These are phyloP conservation scores for Eurystomus glaucurus DNA, from an alignment of 2,797 vertebrate species.

Conservation along the genomic window DNA sequence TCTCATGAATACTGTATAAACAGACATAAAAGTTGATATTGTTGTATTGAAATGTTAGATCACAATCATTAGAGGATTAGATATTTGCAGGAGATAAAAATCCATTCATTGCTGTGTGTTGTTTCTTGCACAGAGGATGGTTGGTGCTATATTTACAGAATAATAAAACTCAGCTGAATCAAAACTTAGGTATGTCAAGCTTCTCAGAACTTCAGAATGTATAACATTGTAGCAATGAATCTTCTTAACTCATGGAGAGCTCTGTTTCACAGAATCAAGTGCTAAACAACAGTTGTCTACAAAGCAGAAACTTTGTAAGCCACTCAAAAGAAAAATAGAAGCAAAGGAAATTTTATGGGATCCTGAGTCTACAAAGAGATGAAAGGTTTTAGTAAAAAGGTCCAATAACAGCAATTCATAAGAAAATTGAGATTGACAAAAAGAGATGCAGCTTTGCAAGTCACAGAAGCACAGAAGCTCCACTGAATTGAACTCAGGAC, in stretches of 20 bases:
- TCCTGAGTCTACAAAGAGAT: neutral
- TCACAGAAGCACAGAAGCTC: neutral
- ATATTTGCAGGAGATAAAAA: slow-evolving; percentile 2
- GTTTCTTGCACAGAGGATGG: neutral
- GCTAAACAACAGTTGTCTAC: neutral
- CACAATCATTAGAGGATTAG: slow-evolving; percentile 12
- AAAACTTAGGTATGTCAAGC: neutral
- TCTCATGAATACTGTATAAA: neutral
- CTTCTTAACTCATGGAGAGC: neutral
- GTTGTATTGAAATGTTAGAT: slow-evolving; percentile 25
- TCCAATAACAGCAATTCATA: neutral
- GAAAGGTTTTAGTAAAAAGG: neutral
- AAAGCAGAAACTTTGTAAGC: neutral
- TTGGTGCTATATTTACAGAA: neutral
- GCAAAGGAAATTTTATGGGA: neutral
- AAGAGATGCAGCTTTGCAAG: neutral
- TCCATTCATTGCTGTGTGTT: neutral
- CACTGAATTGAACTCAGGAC: neutral
- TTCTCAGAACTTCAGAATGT: neutral
- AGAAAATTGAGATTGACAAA: neutral
- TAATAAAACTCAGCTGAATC: neutral
- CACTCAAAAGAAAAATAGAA: neutral
- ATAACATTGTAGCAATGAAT: neutral
- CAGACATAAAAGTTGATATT: slow-evolving; percentile 34
- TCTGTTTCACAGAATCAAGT: neutral